phyloP scores from a whole-genome alignment of 2,113 vertebrate species.

The Psophia crepitans region DNA sequence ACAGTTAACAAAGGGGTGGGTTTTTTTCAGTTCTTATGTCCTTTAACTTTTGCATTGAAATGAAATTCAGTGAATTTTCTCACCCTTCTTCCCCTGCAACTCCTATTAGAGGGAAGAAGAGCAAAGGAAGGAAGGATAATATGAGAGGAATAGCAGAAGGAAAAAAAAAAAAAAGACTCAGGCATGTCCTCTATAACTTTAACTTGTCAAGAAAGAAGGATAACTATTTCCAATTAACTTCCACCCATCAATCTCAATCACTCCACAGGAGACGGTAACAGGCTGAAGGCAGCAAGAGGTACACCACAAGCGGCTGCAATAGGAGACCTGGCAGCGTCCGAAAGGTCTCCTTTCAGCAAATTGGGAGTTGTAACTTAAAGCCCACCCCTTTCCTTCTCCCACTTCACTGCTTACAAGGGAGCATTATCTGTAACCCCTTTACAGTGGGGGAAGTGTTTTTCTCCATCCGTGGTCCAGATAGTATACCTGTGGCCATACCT shows the following conservation, averaged over 20 bases:
- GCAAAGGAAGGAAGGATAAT: neutral
- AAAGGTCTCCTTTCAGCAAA: neutral
- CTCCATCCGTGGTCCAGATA: neutral
- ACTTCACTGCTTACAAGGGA: neutral
- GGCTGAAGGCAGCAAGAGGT: neutral
- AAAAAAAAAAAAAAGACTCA: neutral
- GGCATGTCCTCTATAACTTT: neutral
- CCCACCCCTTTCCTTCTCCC: neutral
- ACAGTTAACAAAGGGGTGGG: neutral
- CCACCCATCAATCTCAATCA: neutral
- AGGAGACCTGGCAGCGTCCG: neutral
- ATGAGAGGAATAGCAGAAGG: neutral
- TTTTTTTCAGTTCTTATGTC: neutral
- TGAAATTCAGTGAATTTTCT: neutral
- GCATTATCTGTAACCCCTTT: neutral
- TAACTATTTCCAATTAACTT: slow-evolving; percentile 8
- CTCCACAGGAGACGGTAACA: neutral
- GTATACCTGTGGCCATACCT: neutral
- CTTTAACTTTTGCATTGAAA: neutral
- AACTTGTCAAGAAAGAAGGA: neutral
- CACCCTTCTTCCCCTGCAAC: neutral
- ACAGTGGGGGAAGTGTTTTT: neutral
- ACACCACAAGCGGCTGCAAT: neutral
- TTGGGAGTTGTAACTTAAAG: neutral
- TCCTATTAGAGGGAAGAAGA: neutral